These are phyloP conservation scores for Muschampia plurimacula DNA, from an alignment of 2,888 invertebrate species.

Conservation along the genomic window DNA sequence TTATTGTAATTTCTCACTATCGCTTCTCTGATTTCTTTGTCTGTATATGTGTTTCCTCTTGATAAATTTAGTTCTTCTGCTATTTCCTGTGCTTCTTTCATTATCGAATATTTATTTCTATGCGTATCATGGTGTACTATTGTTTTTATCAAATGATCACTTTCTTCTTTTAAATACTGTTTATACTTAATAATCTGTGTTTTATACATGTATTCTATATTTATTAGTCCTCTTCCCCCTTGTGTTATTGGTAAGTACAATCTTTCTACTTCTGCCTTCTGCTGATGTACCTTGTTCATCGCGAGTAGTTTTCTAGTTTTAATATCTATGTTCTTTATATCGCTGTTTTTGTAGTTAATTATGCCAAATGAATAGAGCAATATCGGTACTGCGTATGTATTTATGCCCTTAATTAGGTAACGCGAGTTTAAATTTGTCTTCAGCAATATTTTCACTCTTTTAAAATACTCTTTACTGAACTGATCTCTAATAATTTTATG, in stretches of 20 bases:
- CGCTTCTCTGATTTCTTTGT: conserved; percentile 10
- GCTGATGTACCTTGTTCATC: not conserved
- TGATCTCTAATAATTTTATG: conserved; percentile 38
- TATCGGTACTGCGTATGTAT: conserved; percentile 8
- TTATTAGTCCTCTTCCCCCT: conserved; percentile 6
- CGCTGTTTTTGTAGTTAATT: conserved; percentile 30
- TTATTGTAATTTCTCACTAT: conserved; percentile 3
- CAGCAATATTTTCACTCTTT: conserved; percentile 22
- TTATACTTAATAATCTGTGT: conserved; percentile 5
- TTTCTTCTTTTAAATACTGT: not conserved
- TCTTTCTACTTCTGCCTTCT: conserved; percentile 40
- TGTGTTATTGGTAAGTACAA: conserved; percentile 28
- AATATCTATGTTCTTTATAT: conserved; percentile 34
- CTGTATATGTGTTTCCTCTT: not conserved
- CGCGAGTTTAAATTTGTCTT: conserved; percentile 25
- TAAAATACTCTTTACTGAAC: conserved; percentile 34
- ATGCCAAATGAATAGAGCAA: not conserved
- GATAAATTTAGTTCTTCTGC: not conserved
- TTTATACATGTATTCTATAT: not conserved
- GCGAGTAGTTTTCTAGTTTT: conserved; percentile 39
- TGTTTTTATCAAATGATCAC: conserved; percentile 3
- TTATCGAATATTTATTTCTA: conserved; percentile 13
- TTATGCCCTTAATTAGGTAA: conserved; percentile 28
- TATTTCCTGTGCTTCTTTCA: not conserved
- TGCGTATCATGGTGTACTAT: conserved; percentile 10